Conservation (phyloP, 2,113 vertebrate species). For the Anas platyrhynchos region DNA sequence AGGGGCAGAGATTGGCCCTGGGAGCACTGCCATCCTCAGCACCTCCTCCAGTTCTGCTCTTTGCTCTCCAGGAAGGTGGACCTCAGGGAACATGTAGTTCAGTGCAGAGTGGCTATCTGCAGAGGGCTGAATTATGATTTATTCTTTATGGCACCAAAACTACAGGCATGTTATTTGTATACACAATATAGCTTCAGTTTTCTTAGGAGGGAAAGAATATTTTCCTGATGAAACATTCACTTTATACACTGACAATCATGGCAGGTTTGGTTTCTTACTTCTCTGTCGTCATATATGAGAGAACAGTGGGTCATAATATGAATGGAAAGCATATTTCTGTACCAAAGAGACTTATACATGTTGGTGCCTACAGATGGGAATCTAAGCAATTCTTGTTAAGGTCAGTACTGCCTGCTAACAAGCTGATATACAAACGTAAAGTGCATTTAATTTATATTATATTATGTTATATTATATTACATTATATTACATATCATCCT, state of each 20-base stretch:
- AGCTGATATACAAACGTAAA: neutral
- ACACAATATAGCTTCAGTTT: neutral
- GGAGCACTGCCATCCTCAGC: rapidly evolving
- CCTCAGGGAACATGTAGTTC: neutral
- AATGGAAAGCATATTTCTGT: constrained; percentile 4
- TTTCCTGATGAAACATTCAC: constrained; percentile 6
- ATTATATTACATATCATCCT: neutral
- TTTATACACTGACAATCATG: neutral
- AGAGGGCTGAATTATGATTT: constrained; percentile 40
- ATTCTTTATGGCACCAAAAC: constrained; percentile 54
- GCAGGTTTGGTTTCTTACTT: constrained; percentile 29
- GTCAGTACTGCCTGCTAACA: neutral
- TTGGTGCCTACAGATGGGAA: neutral
- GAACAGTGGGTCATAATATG: neutral
- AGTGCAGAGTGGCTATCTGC: constrained; percentile 8
- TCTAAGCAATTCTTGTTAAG: neutral
- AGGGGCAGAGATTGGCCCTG: neutral
- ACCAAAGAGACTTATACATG: neutral
- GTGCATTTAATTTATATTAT: neutral
- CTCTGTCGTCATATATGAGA: neutral
- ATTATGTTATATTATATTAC: neutral
- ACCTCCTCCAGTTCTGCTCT: neutral
- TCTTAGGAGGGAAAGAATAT: neutral
- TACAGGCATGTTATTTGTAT: neutral
- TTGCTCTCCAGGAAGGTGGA: neutral